A percentile compares a stretch with the other conserved stretches of the same genome.
Evolutionary conservation across 2,113 vertebrate genomes (phyloP).

Genomic region (Prinia subflava): DNA sequence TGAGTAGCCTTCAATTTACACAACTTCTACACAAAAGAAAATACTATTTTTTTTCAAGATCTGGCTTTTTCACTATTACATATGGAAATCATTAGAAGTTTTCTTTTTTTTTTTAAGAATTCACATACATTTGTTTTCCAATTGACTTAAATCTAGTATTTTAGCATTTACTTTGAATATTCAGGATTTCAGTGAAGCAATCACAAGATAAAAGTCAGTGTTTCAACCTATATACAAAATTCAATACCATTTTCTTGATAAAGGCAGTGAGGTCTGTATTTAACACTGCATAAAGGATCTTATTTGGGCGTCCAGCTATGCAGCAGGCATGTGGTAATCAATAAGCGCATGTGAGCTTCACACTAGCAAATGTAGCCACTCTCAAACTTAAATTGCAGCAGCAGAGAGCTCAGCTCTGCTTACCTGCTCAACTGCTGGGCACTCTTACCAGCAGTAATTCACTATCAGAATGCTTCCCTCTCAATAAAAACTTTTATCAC

Average conservation of each 20-base stretch:
- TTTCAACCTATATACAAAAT: not conserved
- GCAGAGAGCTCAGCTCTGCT: not conserved
- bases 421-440: too few species aligned
- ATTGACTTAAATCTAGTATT: not conserved
- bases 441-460: not conserved
- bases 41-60: not conserved
- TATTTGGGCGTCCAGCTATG: not conserved
- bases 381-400: not conserved
- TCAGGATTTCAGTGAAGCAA: not conserved
- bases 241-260: not conserved
- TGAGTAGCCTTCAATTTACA: not conserved
- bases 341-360: not conserved
- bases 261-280: not conserved
- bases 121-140: not conserved
- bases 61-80: not conserved
- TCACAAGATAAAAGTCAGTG: not conserved
- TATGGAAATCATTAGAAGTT: not conserved
- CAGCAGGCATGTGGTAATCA: not conserved
- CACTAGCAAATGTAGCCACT: not conserved
- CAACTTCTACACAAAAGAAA: not conserved
- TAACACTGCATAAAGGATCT: not conserved
- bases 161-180: not conserved
- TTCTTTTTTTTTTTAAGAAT: not conserved
- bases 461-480: not conserved
- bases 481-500: not conserved